A percentile compares a stretch with the other conserved stretches of the same genome.
Conservation (phyloP, 1,140 invertebrate species). For the Drosophila aff. region DNA sequence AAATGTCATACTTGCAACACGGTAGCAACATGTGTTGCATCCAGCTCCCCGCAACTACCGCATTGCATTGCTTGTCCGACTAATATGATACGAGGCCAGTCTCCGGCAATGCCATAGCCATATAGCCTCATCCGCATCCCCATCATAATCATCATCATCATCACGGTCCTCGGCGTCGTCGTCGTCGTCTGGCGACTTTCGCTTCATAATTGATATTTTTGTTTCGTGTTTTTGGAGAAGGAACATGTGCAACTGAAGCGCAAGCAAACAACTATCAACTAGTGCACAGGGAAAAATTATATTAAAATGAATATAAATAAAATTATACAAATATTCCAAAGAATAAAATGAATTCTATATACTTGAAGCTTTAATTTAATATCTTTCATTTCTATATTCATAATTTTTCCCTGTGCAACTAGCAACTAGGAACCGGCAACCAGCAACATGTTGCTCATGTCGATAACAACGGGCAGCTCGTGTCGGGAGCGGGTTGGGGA, state of each 20-base stretch:
- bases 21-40: slow-evolving; percentile 75
- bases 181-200: slow-evolving; percentile 65
- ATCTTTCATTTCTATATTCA: too few species aligned
- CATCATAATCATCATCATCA: slow-evolving; percentile 5
- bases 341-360: background rate
- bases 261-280: slow-evolving; percentile 47
- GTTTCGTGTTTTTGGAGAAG: slow-evolving; percentile 60
- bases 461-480: slow-evolving; percentile 72
- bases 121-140: slow-evolving; percentile 26
- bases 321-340: background rate
- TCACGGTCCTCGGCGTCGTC: slow-evolving; percentile 19
- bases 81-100: slow-evolving; percentile 77
- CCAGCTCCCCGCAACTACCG: slow-evolving; percentile 51
- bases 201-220: slow-evolving; percentile 83
- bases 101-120: slow-evolving; percentile 5
- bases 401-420: slow-evolving; percentile 29
- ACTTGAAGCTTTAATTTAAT: too few species aligned
- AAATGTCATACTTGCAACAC: slow-evolving; percentile 79
- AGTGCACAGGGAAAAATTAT: background rate
- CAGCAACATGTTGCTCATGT: slow-evolving; percentile 57
- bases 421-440: slow-evolving; percentile 46
- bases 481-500: slow-evolving; percentile 22
- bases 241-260: slow-evolving; percentile 50
- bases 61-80: slow-evolving; percentile 71
- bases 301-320: background rate